Percentiles rank a stretch among this genome's conserved stretches.
These are phyloP conservation scores for Drosophila merina DNA, from an alignment of 2,888 invertebrate species.

Conservation along the genomic window DNA sequence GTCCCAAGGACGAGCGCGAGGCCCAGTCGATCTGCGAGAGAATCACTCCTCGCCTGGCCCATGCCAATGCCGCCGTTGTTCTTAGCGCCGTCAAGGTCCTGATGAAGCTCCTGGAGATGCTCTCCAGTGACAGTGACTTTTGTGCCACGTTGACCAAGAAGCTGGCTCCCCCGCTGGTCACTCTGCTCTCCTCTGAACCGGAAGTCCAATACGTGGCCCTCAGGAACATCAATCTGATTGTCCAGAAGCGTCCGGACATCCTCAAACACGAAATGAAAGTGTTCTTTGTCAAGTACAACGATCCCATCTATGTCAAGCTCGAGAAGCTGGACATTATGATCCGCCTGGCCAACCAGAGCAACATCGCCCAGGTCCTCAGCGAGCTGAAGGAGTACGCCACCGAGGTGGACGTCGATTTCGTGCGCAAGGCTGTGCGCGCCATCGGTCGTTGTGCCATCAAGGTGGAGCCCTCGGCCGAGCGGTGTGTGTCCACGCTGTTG, in stretches of 20 bases:
- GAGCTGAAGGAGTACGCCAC: slow-evolving; percentile 99
- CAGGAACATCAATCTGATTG: slow-evolving; percentile 99
- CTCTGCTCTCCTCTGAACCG: slow-evolving; percentile 98
- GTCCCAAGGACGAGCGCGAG: slow-evolving; percentile 97
- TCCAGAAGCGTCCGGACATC: slow-evolving; percentile 99
- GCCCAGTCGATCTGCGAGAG: slow-evolving; percentile 99
- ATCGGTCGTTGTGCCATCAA: slow-evolving; percentile 99
- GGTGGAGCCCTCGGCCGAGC: slow-evolving; percentile 98
- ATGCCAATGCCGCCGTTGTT: slow-evolving; percentile 99
- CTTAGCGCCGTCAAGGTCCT: slow-evolving; percentile 98
- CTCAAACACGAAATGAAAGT: slow-evolving; percentile 99
- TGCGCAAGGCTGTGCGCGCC: slow-evolving; percentile 98
- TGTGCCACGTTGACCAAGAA: slow-evolving; percentile 97
- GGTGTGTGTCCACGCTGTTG: slow-evolving; percentile 98
- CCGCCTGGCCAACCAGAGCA: slow-evolving; percentile 97
- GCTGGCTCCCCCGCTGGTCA: slow-evolving; percentile 99
- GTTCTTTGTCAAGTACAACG: slow-evolving; percentile 99
- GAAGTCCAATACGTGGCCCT: slow-evolving; percentile 99
- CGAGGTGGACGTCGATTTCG: slow-evolving; percentile 99
- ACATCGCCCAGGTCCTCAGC: slow-evolving; percentile 98
- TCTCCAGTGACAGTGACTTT: slow-evolving; percentile 96
- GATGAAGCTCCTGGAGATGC: slow-evolving; percentile 99
- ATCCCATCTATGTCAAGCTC: slow-evolving; percentile 99
- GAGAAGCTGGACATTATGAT: slow-evolving; percentile 99
- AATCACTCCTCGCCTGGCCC: slow-evolving; percentile 98